Base-by-base conservation (phyloP, 2,113 vertebrate genomes). In the Gallinago jamesoni region DNA sequence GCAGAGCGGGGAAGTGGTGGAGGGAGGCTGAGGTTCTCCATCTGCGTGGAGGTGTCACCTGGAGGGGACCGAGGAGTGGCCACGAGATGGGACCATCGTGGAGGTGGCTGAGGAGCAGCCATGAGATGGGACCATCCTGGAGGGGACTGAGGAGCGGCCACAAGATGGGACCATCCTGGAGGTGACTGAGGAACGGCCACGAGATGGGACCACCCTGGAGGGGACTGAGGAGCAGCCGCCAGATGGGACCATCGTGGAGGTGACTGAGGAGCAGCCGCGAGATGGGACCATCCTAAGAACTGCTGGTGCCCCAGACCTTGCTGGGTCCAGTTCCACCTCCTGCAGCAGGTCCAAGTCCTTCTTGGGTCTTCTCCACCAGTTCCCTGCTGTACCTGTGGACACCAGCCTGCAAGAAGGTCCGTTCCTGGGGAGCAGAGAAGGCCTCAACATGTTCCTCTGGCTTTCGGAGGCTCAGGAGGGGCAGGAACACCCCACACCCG, bases 311-410 rank as follows among this genome's bases (percentile, higher is more conserved):
- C 24, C 22, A 9, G 78, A 62, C 69, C n/a, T 13, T 19, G 56
- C 48, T 9, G 37, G 28, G 6, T 5, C 74, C 14, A 23, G 33
- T 15, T 62, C n/a, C 39, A 8, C 1, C 12, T 62, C 66, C 57
- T 1, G 18, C 81, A 30, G 84, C 56, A 9, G 33, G n/a, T 66
- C 55, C 2, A 21, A 25, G 2, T 33, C 35, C 43, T n/a, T 15
- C 47, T 24, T 0, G 2, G 41, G 19, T 30, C 76, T 10, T 5
- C 57, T 8, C 0, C 27, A 24, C 25, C 55, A 18, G 30, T 2
- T 69, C 41, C 0, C 6, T 5, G 53, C 78, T 37, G 18, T 2
- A n/a, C 6, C 76, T 4, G 4, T 19, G 0, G 1, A 3, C 17
- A 8, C 22, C 21, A 21, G 53, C 43, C 24, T 0, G 1, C 0